Evolutionary conservation across 2,113 vertebrate genomes (phyloP), one percentile per base, ranked within the genome.

Genomic region (Pandion haliaetus): DNA sequence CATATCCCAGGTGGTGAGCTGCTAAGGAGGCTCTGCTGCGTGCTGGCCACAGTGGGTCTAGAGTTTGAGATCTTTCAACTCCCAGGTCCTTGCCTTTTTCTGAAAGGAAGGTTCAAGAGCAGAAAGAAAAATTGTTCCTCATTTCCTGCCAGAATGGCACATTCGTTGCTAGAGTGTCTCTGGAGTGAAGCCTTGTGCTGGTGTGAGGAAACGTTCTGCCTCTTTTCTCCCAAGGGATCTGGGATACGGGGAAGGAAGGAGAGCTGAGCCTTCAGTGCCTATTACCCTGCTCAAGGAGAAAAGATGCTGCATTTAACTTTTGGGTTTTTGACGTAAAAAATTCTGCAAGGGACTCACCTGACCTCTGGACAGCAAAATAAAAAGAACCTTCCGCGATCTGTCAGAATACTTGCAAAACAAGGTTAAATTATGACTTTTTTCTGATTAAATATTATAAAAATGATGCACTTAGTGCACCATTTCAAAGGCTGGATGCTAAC

Each of bases 401-500:
- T 45, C 88, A 62, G 47, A 91, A 95, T 32, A 40, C 54, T 94
- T 93, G 91, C 86, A 97, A 98, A 98, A 98, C 82, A 95, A 97
- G 96, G 85, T 67, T 95, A 95, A 97, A 95, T 95, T 95, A 95
- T n/a, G 3, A 86, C 36, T 89, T 93, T 31, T 47, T 86, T 94
- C 66, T 87, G 58, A 50, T 50, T 89, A 93, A 88, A 79, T 84
- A 91, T 66, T 90, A 95, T 84, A 87, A 97, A 96, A 97, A 45
- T 4, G 15, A 90, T 57, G 94, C 65, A 40, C 78, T 97, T 81
- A 82, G 84, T 42, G 20, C 57, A 71, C 59, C 31, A 84, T 97
- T 98, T 98, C 95, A 98, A 97, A 98, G 95, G 45, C 85, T 94
- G 65, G 84, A 93, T 87, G n/a, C 69, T 97, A 95, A 97, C 95